Base-by-base conservation (phyloP, 2,888 invertebrate species). In the Deilephila elpenor region DNA sequence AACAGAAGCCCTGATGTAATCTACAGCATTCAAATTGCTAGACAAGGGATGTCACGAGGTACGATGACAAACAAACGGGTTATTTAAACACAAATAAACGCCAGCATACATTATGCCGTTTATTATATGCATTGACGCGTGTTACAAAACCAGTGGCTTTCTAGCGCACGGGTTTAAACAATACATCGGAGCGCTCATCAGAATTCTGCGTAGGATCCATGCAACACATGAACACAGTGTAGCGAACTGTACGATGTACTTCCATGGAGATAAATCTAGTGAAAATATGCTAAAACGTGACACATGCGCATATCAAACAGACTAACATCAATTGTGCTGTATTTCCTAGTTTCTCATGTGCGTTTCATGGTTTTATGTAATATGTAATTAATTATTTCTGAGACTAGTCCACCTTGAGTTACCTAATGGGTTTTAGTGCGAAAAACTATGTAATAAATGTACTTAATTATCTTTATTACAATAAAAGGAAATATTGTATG, bases 121-220 rank as follows among this genome's bases (percentile, higher is more conserved):
- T 74, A 75, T 59, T 51, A 59, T 61, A 73, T 83, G 82, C 81
- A 83, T 86, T 84, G 79, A 81, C 82, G 80, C 79, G 81, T 81
- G 82, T 88, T 87, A 84, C 86, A 83, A 87, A 85, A 89, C 83
- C 75, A 79, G 77, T 78, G 79, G 85, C 87, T 89, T 90, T 90
- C 89, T 89, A 89, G 84, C 78, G 79, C 84, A 83, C 81, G 83
- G 82, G 82, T 82, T 82, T 80, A 84, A 84, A 87, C 84, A 88
- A 86, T 85, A 80, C 67, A 67, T 71, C 62, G 77, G 73, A 77
- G 75, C 74, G 79, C 75, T 77, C 76, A 80, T 82, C 76, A 75
- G 77, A 80, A 82, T 81, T 77, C 79, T 78, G 72, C 53, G 78
- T 75, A 73, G 71, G 75, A 78, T 79, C 79, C 72, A 75, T 74